Evolutionary conservation across 2,797 vertebrate genomes (phyloP).

Genomic region (Urocyon cinereoargenteus): DNA sequence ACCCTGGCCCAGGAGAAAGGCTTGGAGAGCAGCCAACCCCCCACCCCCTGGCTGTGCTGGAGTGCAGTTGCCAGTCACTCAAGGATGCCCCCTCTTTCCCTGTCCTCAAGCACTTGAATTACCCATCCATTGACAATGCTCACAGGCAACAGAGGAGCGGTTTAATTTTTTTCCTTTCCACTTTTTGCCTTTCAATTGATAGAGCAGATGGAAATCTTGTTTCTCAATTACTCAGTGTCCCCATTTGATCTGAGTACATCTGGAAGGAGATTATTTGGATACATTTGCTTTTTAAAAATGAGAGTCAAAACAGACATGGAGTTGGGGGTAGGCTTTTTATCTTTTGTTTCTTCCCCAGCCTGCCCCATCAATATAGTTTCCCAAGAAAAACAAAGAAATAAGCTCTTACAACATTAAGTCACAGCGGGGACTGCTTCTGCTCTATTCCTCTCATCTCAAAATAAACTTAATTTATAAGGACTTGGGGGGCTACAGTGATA

Average conservation of each 20-base stretch:
- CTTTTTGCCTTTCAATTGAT: constrained; percentile 64
- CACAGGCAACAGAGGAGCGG: not conserved
- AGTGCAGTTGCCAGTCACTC: not conserved
- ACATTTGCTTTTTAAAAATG: constrained; percentile 71
- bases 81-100: not conserved
- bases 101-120: not conserved
- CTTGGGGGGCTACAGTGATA: constrained; percentile 56
- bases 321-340: constrained; percentile 42
- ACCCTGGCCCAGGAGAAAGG: not conserved
- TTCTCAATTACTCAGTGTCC: constrained; percentile 76
- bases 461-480: constrained; percentile 82
- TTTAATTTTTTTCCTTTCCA: not conserved
- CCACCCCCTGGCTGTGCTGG: not conserved
- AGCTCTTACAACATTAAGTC: constrained; percentile 78
- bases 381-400: constrained; percentile 72
- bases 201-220: constrained; percentile 79
- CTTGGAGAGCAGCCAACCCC: not conserved
- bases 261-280: constrained; percentile 78
- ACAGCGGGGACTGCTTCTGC: constrained; percentile 73
- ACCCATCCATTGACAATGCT: not conserved
- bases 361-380: constrained; percentile 53
- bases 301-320: constrained; percentile 53
- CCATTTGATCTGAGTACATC: constrained; percentile 76
- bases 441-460: constrained; percentile 69
- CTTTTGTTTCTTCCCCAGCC: not conserved